Evolutionary conservation across 2,888 invertebrate genomes (phyloP).

Genomic region (Dusona sp.): DNA sequence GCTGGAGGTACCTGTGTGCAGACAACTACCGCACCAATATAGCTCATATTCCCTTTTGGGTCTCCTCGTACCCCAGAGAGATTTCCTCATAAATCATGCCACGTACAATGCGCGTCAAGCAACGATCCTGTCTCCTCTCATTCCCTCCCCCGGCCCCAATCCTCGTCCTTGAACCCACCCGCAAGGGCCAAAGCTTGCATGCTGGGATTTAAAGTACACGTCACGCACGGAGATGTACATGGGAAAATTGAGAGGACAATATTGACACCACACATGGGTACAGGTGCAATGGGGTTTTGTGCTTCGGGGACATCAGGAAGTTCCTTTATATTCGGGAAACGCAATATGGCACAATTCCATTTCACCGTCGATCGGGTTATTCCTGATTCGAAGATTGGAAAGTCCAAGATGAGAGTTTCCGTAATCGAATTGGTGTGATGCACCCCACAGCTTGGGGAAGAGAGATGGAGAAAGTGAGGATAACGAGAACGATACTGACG

Average conservation of each 20-base stretch:
- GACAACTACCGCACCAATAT: slow-evolving; percentile 6
- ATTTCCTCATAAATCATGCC: slow-evolving; percentile 66
- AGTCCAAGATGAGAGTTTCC: slow-evolving; percentile 60
- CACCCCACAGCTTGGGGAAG: slow-evolving; percentile 26
- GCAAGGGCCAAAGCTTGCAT: slow-evolving; percentile 34
- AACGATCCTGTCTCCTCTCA: slow-evolving; percentile 32
- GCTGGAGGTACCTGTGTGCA: slow-evolving; percentile 46
- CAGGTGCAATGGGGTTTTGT: slow-evolving; percentile 53
- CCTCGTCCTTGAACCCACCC: slow-evolving; percentile 22
- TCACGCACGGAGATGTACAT: slow-evolving; percentile 35
- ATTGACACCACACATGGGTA: slow-evolving; percentile 37
- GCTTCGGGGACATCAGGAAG: slow-evolving; percentile 58
- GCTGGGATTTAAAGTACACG: slow-evolving; percentile 34
- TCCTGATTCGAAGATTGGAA: slow-evolving; percentile 61
- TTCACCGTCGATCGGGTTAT: slow-evolving; percentile 61
- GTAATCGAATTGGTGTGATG: slow-evolving; percentile 64
- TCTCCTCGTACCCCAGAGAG: slow-evolving; percentile 25
- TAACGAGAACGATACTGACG: slow-evolving; percentile 37
- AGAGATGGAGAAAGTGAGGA: neutral
- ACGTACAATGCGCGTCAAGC: slow-evolving; percentile 56
- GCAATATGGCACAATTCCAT: slow-evolving; percentile 67
- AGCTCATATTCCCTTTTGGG: slow-evolving; percentile 40
- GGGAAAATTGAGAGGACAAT: slow-evolving; percentile 7
- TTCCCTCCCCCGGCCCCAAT: neutral
- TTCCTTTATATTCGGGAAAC: slow-evolving; percentile 65